Evolutionary conservation across 2,888 invertebrate genomes (phyloP).

Genomic region (Griposia aprilina): DNA sequence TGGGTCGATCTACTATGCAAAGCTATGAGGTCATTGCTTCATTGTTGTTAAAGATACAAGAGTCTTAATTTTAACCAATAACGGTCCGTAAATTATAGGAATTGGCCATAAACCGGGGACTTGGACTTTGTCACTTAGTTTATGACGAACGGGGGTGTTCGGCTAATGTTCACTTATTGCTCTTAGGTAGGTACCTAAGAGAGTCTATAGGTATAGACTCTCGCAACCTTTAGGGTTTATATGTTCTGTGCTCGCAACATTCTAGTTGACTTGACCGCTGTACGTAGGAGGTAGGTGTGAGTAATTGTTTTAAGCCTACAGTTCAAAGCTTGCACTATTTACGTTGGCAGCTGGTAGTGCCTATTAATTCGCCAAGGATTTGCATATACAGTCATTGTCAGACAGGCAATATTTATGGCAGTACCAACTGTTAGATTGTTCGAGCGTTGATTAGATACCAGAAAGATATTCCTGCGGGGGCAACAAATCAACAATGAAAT

Average conservation of each 20-base stretch:
- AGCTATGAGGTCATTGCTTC: too few species aligned
- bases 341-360: constrained; percentile 43
- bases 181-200: neutral
- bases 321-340: constrained; percentile 41
- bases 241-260: constrained; percentile 44
- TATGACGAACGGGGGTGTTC: constrained; percentile 26
- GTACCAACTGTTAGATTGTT: constrained; percentile 29
- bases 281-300: constrained; percentile 53
- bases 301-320: constrained; percentile 51
- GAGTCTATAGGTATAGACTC: neutral
- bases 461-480: constrained; percentile 8
- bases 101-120: neutral
- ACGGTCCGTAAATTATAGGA: too few species aligned
- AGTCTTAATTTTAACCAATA: too few species aligned
- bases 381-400: constrained; percentile 55
- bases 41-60: too few species aligned
- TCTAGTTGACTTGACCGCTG: constrained; percentile 56
- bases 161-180: constrained; percentile 23
- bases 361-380: constrained; percentile 51
- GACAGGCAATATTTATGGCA: constrained; percentile 39
- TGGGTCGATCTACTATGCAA: too few species aligned
- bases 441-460: constrained; percentile 35
- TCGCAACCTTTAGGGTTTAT: too few species aligned
- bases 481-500: constrained; percentile 25
- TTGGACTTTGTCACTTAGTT: constrained; percentile 32